A percentile compares a stretch with the other conserved stretches of the same genome.
Evolutionary conservation across 2,113 vertebrate genomes (phyloP).

Genomic region (Fulica atra): DNA sequence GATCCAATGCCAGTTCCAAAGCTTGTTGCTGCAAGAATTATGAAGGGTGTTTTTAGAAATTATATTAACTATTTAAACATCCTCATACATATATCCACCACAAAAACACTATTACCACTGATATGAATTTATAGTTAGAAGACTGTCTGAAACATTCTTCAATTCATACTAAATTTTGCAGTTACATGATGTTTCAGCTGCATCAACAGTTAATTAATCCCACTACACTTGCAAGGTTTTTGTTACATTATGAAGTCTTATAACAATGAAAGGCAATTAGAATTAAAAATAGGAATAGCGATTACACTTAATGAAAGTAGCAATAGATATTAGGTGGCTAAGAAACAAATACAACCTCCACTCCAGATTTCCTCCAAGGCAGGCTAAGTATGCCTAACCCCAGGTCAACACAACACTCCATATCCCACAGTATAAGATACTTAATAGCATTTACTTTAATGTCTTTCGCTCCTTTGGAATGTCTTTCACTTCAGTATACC

Average conservation of each 20-base stretch:
- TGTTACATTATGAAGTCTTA: background rate
- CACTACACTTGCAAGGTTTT: background rate
- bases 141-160: background rate
- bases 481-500: too few relatives aligned
- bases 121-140: background rate
- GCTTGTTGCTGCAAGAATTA: slow-evolving; percentile 88
- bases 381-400: too few relatives aligned
- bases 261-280: background rate
- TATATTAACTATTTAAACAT: background rate
- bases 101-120: background rate
- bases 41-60: slow-evolving; percentile 16
- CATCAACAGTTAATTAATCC: background rate
- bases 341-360: too few relatives aligned
- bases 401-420: too few relatives aligned
- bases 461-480: too few relatives aligned
- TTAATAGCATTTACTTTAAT: too few relatives aligned
- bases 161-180: background rate
- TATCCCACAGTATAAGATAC: too few relatives aligned
- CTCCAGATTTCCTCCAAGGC: too few relatives aligned
- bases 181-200: background rate
- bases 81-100: background rate
- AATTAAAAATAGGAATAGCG: background rate
- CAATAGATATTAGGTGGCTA: background rate
- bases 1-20: slow-evolving; percentile 97
- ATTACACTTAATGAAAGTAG: background rate